Base-by-base conservation (phyloP, 2,797 vertebrate species). In the Parambassis ranga region DNA sequence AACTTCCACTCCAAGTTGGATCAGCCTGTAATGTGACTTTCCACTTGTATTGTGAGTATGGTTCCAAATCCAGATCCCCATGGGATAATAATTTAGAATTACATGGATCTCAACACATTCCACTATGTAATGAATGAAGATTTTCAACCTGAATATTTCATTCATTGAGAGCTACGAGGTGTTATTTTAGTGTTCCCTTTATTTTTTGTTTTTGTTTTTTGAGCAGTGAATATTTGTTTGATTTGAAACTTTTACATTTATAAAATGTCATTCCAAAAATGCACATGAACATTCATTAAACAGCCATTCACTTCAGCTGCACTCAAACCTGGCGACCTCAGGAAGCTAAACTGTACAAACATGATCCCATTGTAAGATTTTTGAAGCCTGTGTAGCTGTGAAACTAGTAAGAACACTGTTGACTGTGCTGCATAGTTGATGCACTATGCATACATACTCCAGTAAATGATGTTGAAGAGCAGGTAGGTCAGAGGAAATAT, bases 381-480 rank as follows among this genome's bases (percentile, higher is more conserved):
- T 27, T 39, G 52, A 28, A 51, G 56, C 28, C 38, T 38, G 32
- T 18, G 5, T 9, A 15, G 22, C 39, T 8, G 14, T 44, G 15
- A 55, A 35, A 44, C 6, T 22, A 23, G 39, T 20, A 32, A 19
- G 2, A 36, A 49, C 35, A 32, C 2, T 22, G 38, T 53, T n/a
- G n/a, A n/a, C n/a, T 20, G 35, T 46, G 36, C 33, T 35, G 44
- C 63, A 64, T 22, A 38, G 28, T 56, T 19, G 7, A 30, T 26
- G 24, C 5, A 7, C 65, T 83, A 88, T 20, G 86, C 92, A 90
- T 96, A 96, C 82, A 95, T 27, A 72, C 94, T 92, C 95, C 95
- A 96, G 82, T 96, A 97, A 84, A 97, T 93, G 74, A 96, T 92
- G 81, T 97, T 95, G 87, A 97, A 96, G 58, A 94, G 84, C 82